Conservation (phyloP, 2,113 vertebrate species). For the Caretta caretta region DNA sequence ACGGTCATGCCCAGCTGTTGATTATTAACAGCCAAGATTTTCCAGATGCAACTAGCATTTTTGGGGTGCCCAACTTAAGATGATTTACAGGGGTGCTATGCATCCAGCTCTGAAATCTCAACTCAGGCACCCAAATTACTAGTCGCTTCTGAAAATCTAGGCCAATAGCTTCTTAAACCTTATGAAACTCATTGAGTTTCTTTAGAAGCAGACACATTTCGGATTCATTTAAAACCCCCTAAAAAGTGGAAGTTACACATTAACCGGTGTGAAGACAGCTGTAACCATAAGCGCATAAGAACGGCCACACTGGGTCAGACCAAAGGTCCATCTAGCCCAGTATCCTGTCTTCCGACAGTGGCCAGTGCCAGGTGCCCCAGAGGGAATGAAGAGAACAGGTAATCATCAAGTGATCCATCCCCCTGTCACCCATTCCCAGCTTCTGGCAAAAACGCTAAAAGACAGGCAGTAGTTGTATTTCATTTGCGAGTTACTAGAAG, state of each 20-base stretch:
- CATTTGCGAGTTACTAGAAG: neutral
- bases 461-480: slow-evolving; percentile 12
- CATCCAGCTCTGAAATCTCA: neutral
- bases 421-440: no score
- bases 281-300: neutral
- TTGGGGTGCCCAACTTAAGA: neutral
- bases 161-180: neutral
- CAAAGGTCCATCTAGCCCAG: no score
- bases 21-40: neutral
- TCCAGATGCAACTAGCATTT: neutral
- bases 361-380: no score
- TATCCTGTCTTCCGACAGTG: no score
- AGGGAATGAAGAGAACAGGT: no score
- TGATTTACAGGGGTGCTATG: neutral
- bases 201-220: accelerated
- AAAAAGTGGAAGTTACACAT: slow-evolving; percentile 11
- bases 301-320: no score
- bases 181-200: neutral
- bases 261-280: neutral
- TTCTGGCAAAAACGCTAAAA: neutral
- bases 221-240: slow-evolving; percentile 34
- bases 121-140: neutral
- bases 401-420: no score
- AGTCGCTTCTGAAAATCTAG: neutral
- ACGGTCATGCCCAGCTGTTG: neutral